Conservation (phyloP, 1,140 invertebrate species). For the Diorhabda sublineata region DNA sequence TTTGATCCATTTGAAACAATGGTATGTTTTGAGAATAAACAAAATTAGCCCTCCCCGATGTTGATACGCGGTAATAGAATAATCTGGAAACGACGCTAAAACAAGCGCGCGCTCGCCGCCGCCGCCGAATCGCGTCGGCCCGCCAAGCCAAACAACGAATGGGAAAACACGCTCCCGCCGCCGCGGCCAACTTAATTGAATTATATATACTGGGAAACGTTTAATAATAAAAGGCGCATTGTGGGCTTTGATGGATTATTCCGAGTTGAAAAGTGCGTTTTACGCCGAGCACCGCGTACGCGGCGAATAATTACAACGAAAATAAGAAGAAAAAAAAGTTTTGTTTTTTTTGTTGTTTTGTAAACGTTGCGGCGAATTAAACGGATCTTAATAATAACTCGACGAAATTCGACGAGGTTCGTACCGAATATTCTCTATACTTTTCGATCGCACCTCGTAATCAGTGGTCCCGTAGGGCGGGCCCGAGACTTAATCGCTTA, state of each 20-base stretch:
- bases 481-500: too few species aligned
- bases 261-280: constrained; percentile 8
- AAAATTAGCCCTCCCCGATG: constrained; percentile 48
- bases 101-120: constrained; percentile 11
- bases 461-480: too few species aligned
- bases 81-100: constrained; percentile 44
- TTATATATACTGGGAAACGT: constrained; percentile 26
- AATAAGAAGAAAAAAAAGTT: not conserved
- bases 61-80: constrained; percentile 51
- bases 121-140: constrained; percentile 8
- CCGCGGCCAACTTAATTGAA: constrained; percentile 36
- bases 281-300: not conserved
- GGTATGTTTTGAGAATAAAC: constrained; percentile 50
- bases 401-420: too few species aligned
- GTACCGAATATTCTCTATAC: too few species aligned
- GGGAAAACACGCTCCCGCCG: constrained; percentile 22
- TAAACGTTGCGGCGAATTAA: not conserved
- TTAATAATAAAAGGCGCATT: constrained; percentile 32
- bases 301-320: not conserved
- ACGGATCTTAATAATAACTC: too few species aligned
- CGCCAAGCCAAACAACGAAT: constrained; percentile 25
- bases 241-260: constrained; percentile 30
- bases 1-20: constrained; percentile 51
- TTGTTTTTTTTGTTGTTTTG: not conserved
- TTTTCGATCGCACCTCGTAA: too few species aligned